Conservation (phyloP, 2,797 vertebrate species). For the Pelobates cultripes region DNA sequence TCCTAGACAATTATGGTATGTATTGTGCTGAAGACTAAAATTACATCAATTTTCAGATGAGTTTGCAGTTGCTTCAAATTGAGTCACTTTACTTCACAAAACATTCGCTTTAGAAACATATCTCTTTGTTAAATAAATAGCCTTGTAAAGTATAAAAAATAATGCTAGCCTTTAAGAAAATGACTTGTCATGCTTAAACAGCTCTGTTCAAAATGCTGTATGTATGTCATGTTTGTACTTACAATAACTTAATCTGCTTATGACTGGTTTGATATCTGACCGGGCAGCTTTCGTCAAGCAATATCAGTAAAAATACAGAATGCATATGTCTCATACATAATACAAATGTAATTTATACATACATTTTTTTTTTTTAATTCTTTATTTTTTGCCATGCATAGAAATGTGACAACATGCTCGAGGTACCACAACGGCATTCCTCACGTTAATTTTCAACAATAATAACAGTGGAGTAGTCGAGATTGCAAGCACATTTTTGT, state of each 20-base stretch:
- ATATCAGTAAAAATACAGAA: background rate
- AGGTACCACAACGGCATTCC: too few species aligned
- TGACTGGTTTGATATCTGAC: conserved; percentile 28
- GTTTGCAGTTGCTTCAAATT: too few species aligned
- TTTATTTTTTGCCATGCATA: too few species aligned
- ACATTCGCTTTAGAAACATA: conserved; percentile 31
- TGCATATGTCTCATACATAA: background rate
- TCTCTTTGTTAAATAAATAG: conserved; percentile 33
- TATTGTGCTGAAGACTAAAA: too few species aligned
- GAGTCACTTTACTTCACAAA: background rate
- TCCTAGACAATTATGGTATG: too few species aligned
- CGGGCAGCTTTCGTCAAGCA: conserved; percentile 29
- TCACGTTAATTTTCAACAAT: too few species aligned
- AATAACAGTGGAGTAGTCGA: too few species aligned
- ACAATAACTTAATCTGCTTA: conserved; percentile 34
- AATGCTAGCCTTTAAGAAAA: conserved; percentile 36
- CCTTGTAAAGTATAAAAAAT: conserved; percentile 25
- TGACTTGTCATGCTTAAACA: conserved; percentile 42
- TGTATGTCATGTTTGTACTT: conserved; percentile 29
- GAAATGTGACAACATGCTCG: too few species aligned
- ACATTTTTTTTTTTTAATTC: background rate
- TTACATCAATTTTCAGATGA: too few species aligned
- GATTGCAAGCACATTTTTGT: too few species aligned
- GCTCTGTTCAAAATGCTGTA: conserved; percentile 25
- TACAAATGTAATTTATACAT: conserved; percentile 5